These are phyloP conservation scores for Cepphus grylle DNA, from an alignment of 2,113 vertebrate genomes.

Conservation along the genomic window DNA sequence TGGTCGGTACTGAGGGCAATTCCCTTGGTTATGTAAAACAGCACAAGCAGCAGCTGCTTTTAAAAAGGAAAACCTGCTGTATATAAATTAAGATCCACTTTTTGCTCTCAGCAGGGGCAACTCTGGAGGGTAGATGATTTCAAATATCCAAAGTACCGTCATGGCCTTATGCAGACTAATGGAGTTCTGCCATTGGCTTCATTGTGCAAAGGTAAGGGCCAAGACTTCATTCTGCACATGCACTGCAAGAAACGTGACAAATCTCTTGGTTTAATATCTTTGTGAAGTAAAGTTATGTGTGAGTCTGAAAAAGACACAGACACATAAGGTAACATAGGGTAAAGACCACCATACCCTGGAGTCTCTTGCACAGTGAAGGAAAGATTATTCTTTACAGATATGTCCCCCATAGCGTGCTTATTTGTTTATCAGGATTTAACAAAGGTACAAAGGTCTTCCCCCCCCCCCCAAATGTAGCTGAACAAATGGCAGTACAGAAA, in stretches of 20 bases:
- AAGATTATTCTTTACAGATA: not conserved
- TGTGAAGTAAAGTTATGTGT: not conserved
- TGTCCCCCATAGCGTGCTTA: not conserved
- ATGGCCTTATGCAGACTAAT: not conserved
- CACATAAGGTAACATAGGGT: not conserved
- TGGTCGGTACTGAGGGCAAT: not conserved
- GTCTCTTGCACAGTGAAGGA: not conserved
- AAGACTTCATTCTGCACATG: not conserved
- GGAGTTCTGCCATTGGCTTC: not conserved
- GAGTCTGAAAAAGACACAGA: not conserved
- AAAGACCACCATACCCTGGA: not conserved
- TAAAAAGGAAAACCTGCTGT: not conserved
- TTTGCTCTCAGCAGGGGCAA: not conserved
- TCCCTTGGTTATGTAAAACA: not conserved
- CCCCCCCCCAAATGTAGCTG: not conserved
- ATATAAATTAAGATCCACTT: not conserved
- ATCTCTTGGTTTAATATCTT: not conserved
- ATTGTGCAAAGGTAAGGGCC: not conserved
- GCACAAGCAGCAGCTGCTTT: not conserved
- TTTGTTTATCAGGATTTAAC: not conserved
- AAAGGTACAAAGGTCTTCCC: no score
- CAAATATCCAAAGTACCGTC: not conserved
- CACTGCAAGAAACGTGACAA: not conserved
- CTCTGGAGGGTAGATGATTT: not conserved
- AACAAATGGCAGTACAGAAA: not conserved